phyloP scores from a whole-genome alignment of 2,888 invertebrate species.

The Saturnia japonica region DNA sequence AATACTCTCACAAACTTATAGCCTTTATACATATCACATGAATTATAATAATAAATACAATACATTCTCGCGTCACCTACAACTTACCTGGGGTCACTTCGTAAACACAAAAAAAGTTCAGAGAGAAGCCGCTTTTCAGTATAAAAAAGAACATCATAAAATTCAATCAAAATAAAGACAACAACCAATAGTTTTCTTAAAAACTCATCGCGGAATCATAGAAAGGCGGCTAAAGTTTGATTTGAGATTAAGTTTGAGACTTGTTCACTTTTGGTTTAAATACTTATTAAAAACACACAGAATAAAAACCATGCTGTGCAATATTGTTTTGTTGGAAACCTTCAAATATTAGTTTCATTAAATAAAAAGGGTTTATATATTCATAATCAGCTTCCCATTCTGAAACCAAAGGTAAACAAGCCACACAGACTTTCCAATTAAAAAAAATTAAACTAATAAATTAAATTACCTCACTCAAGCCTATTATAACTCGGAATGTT shows the following conservation, averaged over 20 bases:
- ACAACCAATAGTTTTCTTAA: constrained; percentile 41
- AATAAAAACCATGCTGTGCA: neutral
- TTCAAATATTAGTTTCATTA: neutral
- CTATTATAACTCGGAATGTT: constrained; percentile 81
- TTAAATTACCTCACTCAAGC: constrained; percentile 54
- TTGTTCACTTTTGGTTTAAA: constrained; percentile 58
- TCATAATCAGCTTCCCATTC: neutral
- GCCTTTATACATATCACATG: constrained; percentile 72
- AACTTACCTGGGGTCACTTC: constrained; percentile 56
- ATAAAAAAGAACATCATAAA: constrained; percentile 34
- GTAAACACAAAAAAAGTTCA: constrained; percentile 32
- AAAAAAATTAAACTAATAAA: constrained; percentile 73
- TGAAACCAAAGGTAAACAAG: constrained; percentile 61
- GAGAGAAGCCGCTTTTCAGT: constrained; percentile 46
- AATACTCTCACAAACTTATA: constrained; percentile 60
- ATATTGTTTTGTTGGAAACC: neutral
- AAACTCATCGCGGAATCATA: constrained; percentile 45
- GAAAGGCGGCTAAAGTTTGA: constrained; percentile 47
- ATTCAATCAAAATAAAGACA: constrained; percentile 39
- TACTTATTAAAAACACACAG: constrained; percentile 21
- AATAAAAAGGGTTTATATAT: too few species aligned
- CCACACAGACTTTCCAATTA: constrained; percentile 55
- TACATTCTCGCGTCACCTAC: constrained; percentile 51
- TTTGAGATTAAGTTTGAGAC: constrained; percentile 62
- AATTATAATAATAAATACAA: constrained; percentile 62